These are phyloP conservation scores for Calidris pygmaea DNA, from an alignment of 2,113 vertebrate genomes.

Conservation along the genomic window DNA sequence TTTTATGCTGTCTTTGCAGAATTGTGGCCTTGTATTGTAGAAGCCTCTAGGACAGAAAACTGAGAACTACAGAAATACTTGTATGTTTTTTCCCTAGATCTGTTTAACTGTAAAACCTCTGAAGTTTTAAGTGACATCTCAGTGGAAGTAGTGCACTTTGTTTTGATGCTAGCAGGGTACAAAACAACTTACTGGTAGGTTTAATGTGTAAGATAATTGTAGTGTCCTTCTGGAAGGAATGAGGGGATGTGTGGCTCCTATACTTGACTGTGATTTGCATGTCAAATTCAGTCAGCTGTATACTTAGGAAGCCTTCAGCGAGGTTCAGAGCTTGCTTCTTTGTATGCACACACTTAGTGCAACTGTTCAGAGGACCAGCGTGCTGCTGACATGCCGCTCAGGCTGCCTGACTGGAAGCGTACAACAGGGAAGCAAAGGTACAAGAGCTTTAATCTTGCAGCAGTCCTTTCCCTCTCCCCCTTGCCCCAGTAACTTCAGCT, in stretches of 20 bases:
- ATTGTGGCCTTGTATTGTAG: not conserved
- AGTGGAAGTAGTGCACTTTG: not conserved
- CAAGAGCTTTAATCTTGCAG: not conserved
- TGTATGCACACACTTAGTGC: too few relatives aligned
- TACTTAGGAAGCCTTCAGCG: not conserved
- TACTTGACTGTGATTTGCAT: not conserved
- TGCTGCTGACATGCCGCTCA: accelerated
- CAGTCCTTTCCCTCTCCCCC: not conserved
- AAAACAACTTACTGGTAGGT: not conserved
- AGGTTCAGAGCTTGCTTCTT: not conserved
- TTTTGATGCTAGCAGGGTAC: not conserved
- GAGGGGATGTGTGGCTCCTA: not conserved
- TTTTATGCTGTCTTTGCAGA: not conserved
- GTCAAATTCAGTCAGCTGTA: not conserved
- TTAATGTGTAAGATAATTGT: not conserved
- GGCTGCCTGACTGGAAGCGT: accelerated
- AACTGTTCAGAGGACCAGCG: not conserved
- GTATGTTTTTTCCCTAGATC: not conserved
- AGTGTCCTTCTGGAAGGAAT: not conserved
- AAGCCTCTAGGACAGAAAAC: not conserved
- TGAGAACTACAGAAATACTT: not conserved
- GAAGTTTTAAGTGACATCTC: not conserved
- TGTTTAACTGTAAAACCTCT: not conserved
- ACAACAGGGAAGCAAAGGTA: not conserved
- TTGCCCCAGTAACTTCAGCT: accelerated